phyloP scores from a whole-genome alignment of 2,888 invertebrate genomes.

The Sminthurides aquaticus region DNA sequence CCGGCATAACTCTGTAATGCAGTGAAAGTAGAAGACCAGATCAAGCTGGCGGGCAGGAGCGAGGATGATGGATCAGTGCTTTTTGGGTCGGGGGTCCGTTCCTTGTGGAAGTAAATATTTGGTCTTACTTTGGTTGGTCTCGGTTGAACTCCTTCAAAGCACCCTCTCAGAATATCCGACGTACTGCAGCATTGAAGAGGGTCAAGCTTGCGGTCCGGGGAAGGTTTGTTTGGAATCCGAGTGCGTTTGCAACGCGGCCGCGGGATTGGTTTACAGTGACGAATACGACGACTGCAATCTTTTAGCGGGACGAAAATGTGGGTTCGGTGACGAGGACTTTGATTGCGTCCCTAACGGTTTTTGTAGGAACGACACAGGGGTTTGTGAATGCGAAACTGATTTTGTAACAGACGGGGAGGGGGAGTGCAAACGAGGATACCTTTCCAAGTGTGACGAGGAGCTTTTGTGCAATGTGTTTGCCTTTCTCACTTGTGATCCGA shows the following conservation, averaged over 20 bases:
- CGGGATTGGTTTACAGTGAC: not conserved
- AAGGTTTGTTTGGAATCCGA: constrained; percentile 3
- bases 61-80: too few species aligned
- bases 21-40: too few species aligned
- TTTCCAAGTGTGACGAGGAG: constrained; percentile 3
- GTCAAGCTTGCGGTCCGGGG: not conserved
- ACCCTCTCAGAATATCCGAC: too few species aligned
- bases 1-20: too few species aligned
- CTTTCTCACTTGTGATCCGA: constrained; percentile 8
- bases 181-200: not conserved
- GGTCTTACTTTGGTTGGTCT: too few species aligned
- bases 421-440: constrained; percentile 6
- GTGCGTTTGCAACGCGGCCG: constrained; percentile 9
- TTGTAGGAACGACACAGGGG: not conserved
- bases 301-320: constrained; percentile 1
- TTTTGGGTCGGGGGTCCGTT: too few species aligned
- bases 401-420: not conserved
- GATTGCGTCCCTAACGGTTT: constrained; percentile 7
- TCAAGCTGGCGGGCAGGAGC: too few species aligned
- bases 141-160: too few species aligned
- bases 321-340: not conserved
- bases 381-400: not conserved
- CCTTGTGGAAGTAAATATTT: too few species aligned
- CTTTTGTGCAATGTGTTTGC: constrained; percentile 6
- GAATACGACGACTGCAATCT: not conserved